Conservation (phyloP, 2,113 vertebrate genomes). For the Oreocharis arfaki region DNA sequence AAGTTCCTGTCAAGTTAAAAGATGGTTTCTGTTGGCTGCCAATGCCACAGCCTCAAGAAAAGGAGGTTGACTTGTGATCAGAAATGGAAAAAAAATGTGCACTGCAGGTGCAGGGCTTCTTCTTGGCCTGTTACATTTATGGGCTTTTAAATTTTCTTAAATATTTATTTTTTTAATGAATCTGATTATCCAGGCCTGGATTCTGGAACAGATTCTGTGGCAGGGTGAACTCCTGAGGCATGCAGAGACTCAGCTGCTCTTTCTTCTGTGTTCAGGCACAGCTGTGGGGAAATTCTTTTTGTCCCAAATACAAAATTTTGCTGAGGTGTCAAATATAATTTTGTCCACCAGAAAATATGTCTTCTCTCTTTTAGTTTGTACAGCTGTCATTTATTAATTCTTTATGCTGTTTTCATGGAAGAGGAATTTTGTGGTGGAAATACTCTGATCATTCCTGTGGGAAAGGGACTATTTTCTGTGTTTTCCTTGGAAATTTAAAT, state of each 20-base stretch:
- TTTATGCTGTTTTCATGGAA: not conserved
- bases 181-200: not conserved
- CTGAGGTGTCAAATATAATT: not conserved
- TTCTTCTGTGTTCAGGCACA: not conserved
- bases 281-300: not conserved
- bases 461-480: not conserved
- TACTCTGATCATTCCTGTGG: not conserved
- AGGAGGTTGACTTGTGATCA: not conserved
- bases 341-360: not conserved
- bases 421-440: not conserved
- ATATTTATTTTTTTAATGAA: not conserved
- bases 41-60: not conserved
- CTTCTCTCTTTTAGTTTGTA: not conserved
- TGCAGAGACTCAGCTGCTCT: not conserved
- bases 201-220: not conserved
- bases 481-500: constrained; percentile 26
- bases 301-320: not conserved
- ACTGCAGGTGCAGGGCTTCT: not conserved
- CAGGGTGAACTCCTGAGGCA: not conserved
- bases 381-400: constrained; percentile 14
- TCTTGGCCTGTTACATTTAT: not conserved
- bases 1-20: not conserved
- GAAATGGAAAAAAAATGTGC: not conserved
- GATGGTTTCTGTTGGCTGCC: not conserved
- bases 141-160: not conserved